A percentile compares a stretch with the other conserved stretches of the same genome.
These are phyloP conservation scores for Drosophila emarginata DNA, from an alignment of 2,888 invertebrate species.

Conservation along the genomic window DNA sequence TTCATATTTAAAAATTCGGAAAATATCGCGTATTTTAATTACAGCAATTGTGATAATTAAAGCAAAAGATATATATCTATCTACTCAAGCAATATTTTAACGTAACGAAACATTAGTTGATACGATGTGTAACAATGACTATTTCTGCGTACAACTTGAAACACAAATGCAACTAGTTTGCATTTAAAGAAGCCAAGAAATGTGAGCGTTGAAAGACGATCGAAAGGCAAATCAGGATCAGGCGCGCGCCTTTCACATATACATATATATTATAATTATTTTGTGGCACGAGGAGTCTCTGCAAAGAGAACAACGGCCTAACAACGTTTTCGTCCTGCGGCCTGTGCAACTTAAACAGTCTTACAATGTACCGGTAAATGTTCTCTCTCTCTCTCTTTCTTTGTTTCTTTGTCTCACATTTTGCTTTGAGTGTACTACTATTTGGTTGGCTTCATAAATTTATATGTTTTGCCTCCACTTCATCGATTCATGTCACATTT, in stretches of 20 bases:
- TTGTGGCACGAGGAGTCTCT: constrained; percentile 51
- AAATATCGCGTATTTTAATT: background rate
- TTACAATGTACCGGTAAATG: constrained; percentile 76
- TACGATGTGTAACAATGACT: background rate
- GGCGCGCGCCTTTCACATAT: constrained; percentile 24
- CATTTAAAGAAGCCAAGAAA: constrained; percentile 18
- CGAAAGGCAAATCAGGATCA: constrained; percentile 1
- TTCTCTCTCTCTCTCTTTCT: constrained; percentile 43
- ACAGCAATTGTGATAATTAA: constrained; percentile 2
- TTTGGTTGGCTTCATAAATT: constrained; percentile 27
- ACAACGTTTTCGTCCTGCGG: constrained; percentile 77
- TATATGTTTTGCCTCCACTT: constrained; percentile 10
- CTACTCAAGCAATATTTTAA: background rate
- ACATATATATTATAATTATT: constrained; percentile 34
- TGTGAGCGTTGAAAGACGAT: background rate
- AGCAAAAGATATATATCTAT: background rate
- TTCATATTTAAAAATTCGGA: background rate
- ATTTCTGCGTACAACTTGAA: background rate
- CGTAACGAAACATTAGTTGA: background rate
- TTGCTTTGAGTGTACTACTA: constrained; percentile 9
- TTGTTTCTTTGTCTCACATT: constrained; percentile 13
- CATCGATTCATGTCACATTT: constrained; percentile 5
- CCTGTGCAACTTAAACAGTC: constrained; percentile 73
- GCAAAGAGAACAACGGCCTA: constrained; percentile 55
- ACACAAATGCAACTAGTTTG: constrained; percentile 12